A percentile compares a stretch with the other conserved stretches of the same genome.
Evolutionary conservation across 2,797 vertebrate species (phyloP).

Genomic region (Poliocrania exsul): DNA sequence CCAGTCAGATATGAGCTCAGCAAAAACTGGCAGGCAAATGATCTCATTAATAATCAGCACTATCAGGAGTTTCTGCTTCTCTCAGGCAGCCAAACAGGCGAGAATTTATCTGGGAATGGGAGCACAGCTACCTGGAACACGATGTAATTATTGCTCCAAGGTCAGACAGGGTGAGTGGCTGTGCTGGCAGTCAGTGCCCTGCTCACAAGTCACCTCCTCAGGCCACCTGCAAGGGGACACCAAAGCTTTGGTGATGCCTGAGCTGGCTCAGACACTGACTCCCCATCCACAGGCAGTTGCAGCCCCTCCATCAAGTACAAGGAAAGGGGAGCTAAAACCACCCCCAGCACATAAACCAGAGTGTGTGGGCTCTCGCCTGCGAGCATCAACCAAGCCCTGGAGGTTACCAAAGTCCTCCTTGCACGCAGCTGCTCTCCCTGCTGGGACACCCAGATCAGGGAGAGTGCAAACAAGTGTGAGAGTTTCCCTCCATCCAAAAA

Average conservation of each 20-base stretch:
- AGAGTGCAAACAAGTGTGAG: not conserved
- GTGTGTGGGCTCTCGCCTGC: rapidly evolving
- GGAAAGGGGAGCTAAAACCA: not conserved
- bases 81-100: not conserved
- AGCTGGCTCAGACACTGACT: not conserved
- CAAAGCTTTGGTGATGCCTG: not conserved
- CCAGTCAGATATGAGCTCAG: slow-evolving; percentile 62
- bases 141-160: not conserved
- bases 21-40: slow-evolving; percentile 67
- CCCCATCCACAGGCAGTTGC: not conserved
- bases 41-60: slow-evolving; percentile 64
- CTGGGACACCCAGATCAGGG: not conserved
- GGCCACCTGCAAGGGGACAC: not conserved
- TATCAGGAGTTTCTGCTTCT: slow-evolving; percentile 29
- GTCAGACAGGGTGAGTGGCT: not conserved
- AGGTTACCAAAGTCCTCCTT: not conserved
- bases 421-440: not conserved
- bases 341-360: rapidly evolving
- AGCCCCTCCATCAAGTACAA: not conserved
- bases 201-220: not conserved
- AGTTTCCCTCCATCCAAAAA: not conserved
- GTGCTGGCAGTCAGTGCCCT: rapidly evolving
- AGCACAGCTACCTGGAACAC: not conserved
- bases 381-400: not conserved
- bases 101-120: not conserved